These are phyloP conservation scores for Leuctra nigra DNA, from an alignment of 2,888 invertebrate species.

Conservation along the genomic window DNA sequence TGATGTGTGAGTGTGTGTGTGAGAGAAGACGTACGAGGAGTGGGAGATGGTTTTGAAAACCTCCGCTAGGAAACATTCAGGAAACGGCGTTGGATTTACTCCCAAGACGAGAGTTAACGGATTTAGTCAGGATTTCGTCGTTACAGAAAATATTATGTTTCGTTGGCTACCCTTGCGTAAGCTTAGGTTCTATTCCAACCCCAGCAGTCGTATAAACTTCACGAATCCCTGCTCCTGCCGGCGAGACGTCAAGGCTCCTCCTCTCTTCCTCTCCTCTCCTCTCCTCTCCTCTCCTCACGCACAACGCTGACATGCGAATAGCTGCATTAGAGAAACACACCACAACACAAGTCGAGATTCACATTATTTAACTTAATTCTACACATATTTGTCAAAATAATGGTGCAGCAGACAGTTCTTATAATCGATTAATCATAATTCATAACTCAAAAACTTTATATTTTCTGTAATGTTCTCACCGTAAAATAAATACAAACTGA, in stretches of 20 bases:
- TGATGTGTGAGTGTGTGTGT: no score
- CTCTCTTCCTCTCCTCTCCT: neutral
- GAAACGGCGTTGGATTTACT: neutral
- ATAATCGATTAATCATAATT: slow-evolving; percentile 3
- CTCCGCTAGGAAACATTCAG: no score
- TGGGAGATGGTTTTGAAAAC: no score
- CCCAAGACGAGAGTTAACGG: neutral
- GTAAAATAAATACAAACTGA: slow-evolving; percentile 5
- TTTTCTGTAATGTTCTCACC: neutral
- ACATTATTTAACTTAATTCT: neutral
- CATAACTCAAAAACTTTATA: neutral
- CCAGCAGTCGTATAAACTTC: neutral
- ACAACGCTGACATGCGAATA: no score
- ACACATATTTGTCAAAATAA: slow-evolving; percentile 8
- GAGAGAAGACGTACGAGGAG: no score
- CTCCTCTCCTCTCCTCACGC: neutral
- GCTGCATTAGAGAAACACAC: neutral
- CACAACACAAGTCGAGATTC: neutral
- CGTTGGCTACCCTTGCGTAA: neutral
- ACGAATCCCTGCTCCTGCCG: neutral
- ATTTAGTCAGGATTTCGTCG: no score
- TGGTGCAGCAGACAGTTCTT: slow-evolving; percentile 7
- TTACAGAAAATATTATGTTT: neutral
- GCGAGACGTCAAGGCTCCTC: neutral
- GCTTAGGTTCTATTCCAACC: neutral